phyloP scores from a whole-genome alignment of 2,888 invertebrate genomes.

The Unio delphinus region DNA sequence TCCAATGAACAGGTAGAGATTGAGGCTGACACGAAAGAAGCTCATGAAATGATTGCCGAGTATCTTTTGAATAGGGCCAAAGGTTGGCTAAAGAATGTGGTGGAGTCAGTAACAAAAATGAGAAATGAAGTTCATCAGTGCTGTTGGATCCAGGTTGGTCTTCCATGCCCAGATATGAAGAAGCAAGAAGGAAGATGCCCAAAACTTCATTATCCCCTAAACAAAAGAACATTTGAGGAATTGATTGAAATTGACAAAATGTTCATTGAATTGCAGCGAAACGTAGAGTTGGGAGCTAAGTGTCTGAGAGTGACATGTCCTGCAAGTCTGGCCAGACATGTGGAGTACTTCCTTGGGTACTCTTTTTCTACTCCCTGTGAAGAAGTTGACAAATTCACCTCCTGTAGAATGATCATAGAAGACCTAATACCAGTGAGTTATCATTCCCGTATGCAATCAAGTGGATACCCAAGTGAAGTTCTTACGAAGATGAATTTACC shows the following conservation, averaged over 20 bases:
- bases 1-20: neutral
- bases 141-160: conserved; percentile 6
- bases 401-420: neutral
- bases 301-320: conserved; percentile 7
- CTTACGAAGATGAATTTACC: conserved; percentile 5
- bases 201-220: conserved; percentile 8
- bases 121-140: conserved; percentile 6
- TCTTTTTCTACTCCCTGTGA: neutral
- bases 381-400: neutral
- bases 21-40: conserved; percentile 7
- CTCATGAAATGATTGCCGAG: conserved; percentile 13
- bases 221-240: conserved; percentile 4
- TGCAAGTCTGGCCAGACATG: neutral
- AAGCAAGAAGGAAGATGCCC: conserved; percentile 11
- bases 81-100: conserved; percentile 3
- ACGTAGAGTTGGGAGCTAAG: conserved; percentile 20
- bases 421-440: conserved; percentile 29
- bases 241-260: conserved; percentile 24
- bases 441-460: conserved; percentile 13
- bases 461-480: conserved; percentile 9
- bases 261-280: conserved; percentile 23
- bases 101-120: conserved; percentile 7
- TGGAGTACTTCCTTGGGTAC: conserved; percentile 3
- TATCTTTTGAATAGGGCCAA: conserved; percentile 23
- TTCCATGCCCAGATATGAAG: conserved; percentile 10